These are phyloP conservation scores for Arnoldichthys spilopterus DNA, from an alignment of 2,797 vertebrate genomes.

Conservation along the genomic window DNA sequence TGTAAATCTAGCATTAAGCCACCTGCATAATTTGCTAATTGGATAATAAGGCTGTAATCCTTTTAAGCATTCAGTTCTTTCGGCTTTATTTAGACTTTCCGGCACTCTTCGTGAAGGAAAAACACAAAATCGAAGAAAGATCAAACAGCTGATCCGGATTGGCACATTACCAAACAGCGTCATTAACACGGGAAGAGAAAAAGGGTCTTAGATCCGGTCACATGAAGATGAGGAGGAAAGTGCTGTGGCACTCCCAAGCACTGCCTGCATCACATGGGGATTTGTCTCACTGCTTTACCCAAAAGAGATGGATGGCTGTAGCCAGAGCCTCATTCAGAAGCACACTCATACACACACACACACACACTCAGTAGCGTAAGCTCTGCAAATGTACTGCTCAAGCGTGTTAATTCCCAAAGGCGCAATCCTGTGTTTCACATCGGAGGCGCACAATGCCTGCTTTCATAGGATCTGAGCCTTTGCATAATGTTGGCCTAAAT, in stretches of 20 bases:
- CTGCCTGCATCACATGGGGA: constrained; percentile 35
- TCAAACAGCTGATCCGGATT: constrained; percentile 46
- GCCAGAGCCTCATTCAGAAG: not conserved
- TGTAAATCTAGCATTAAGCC: constrained; percentile 20
- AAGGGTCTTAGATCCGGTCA: constrained; percentile 42
- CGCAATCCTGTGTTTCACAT: constrained; percentile 29
- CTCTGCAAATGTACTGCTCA: constrained; percentile 28
- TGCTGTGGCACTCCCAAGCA: not conserved
- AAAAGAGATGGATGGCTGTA: constrained; percentile 13
- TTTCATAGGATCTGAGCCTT: constrained; percentile 19
- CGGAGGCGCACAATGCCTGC: constrained; percentile 8
- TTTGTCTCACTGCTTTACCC: constrained; percentile 28
- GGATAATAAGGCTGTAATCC: constrained; percentile 36
- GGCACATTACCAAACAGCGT: constrained; percentile 2
- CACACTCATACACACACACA: no score
- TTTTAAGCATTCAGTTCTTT: no score
- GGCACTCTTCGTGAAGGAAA: constrained; percentile 21
- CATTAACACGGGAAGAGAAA: not conserved
- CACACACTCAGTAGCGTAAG: constrained; percentile 10
- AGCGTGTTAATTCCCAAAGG: constrained; percentile 33
- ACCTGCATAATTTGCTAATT: constrained; percentile 33
- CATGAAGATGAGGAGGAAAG: constrained; percentile 41
- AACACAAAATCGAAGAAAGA: constrained; percentile 31
- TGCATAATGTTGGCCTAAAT: constrained; percentile 27
- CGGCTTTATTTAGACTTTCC: constrained; percentile 30